A percentile compares a stretch with the other conserved stretches of the same genome.
Conservation (phyloP, 2,113 vertebrate genomes). For the Ctenodactylus gundi region DNA sequence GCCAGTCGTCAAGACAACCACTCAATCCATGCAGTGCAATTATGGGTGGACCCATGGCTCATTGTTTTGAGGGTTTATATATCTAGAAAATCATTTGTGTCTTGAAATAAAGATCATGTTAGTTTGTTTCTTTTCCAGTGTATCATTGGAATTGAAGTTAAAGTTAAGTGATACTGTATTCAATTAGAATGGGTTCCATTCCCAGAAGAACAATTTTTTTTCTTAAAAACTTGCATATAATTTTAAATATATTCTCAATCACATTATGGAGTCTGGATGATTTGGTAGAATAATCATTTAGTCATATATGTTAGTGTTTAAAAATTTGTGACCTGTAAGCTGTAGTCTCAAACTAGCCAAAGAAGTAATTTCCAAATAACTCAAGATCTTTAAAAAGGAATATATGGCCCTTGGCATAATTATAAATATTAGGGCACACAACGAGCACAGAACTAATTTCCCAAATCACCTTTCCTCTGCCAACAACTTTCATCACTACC, state of each 20-base stretch:
- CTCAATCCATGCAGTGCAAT: fast-evolving
- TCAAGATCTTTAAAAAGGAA: background rate
- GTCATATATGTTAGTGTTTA: background rate
- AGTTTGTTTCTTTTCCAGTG: background rate
- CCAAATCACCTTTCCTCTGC: background rate
- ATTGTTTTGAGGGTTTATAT: background rate
- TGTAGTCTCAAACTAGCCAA: background rate
- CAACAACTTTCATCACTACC: background rate
- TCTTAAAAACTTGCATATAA: background rate
- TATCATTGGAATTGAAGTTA: background rate
- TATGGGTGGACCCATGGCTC: fast-evolving
- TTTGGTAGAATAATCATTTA: background rate
- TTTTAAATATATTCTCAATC: background rate
- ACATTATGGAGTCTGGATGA: background rate
- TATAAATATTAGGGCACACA: background rate
- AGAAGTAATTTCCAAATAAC: conserved; percentile 9
- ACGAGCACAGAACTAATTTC: background rate
- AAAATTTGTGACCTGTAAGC: background rate
- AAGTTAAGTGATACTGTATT: background rate
- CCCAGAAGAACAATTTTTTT: too few relatives aligned
- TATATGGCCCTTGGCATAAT: background rate
- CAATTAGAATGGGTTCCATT: too few relatives aligned
- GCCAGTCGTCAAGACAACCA: background rate
- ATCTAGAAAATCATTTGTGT: fast-evolving
- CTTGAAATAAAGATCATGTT: background rate